A percentile compares a stretch with the other conserved stretches of the same genome.
Evolutionary conservation across 2,888 invertebrate species (phyloP).

Genomic region (Macropis europaea): DNA sequence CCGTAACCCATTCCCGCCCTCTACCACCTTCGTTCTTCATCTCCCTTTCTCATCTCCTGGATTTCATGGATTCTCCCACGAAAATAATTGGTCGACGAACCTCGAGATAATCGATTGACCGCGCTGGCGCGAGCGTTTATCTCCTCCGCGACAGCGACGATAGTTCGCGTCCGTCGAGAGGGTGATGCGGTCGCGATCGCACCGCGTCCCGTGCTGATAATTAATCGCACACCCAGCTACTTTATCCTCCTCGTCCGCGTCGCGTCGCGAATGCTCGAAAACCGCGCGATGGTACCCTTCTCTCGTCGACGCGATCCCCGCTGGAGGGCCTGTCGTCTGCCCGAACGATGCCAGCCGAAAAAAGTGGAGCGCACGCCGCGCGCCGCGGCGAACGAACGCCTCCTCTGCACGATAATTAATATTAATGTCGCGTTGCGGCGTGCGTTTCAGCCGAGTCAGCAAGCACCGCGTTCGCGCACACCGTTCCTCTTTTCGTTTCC

Average conservation of each 20-base stretch:
- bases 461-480: constrained; percentile 20
- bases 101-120: no score
- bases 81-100: no score
- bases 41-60: no score
- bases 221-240: constrained; percentile 47
- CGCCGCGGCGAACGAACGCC: no score
- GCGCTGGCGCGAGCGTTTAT: no score
- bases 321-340: constrained; percentile 16
- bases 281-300: background rate
- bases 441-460: constrained; percentile 66
- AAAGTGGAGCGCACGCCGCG: constrained; percentile 29
- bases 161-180: no score
- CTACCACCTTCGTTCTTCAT: no score
- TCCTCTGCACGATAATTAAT: constrained; percentile 65
- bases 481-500: background rate
- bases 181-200: no score
- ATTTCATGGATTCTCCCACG: background rate
- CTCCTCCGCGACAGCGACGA: no score
- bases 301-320: background rate
- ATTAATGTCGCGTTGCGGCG: constrained; percentile 67
- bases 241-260: constrained; percentile 35
- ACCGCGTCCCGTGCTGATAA: constrained; percentile 49
- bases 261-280: constrained; percentile 33
- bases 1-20: no score
- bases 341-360: constrained; percentile 31